Percentiles rank a stretch among this genome's conserved stretches.
Conservation (phyloP, 1,140 invertebrate genomes). For the Pteromalus puparum region DNA sequence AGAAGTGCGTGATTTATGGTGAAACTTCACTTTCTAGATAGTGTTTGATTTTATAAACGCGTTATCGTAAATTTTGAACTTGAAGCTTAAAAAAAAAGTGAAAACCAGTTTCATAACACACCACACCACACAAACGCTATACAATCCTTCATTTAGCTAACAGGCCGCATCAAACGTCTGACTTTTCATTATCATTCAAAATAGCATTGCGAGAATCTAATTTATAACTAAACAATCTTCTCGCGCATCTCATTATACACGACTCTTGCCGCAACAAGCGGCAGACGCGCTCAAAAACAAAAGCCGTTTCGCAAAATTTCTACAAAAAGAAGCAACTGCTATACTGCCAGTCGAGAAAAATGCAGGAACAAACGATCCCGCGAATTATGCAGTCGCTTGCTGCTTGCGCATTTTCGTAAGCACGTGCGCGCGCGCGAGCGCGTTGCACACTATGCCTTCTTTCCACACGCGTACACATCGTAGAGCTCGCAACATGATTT, state of each 20-base stretch:
- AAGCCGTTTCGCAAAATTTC: constrained; percentile 24
- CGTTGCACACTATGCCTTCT: neutral
- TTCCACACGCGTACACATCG: neutral
- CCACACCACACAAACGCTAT: neutral
- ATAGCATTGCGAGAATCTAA: neutral
- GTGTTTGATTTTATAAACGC: neutral
- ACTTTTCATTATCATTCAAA: constrained; percentile 4
- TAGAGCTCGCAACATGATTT: constrained; percentile 25
- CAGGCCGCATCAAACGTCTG: neutral
- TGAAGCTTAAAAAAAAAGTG: neutral
- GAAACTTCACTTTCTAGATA: neutral
- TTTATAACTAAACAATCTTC: neutral
- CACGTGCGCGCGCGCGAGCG: neutral
- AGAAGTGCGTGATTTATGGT: neutral
- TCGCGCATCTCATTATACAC: neutral
- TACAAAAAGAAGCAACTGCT: neutral
- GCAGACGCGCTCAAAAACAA: constrained; percentile 1
- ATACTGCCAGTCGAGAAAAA: neutral
- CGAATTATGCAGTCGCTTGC: neutral
- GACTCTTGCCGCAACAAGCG: neutral
- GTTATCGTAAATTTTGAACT: neutral
- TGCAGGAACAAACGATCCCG: constrained; percentile 8
- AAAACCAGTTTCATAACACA: neutral
- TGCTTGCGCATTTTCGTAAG: constrained; percentile 36
- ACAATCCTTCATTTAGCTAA: neutral